Base-by-base conservation (phyloP, 2,888 invertebrate species). In the Diploptera punctata region DNA sequence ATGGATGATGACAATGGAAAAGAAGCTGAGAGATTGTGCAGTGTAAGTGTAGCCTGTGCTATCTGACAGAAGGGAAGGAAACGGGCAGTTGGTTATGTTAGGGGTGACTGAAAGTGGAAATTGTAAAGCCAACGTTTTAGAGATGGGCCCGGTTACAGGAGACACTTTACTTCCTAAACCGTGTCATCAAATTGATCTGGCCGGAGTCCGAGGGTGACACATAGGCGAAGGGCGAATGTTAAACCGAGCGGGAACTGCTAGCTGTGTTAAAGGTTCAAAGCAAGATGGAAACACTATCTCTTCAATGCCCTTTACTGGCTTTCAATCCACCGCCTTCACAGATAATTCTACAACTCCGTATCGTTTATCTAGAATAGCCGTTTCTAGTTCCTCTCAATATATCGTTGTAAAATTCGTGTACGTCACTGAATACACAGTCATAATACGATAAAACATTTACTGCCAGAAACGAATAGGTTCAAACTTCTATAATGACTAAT, bases 161-260 rank as follows among this genome's bases (percentile, higher is more conserved):
- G 47, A 16, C 65, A 47, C 26, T 44, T 62, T 47, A 65, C 44
- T 65, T 65, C 65, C 47, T 65, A 65, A 65, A 65, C 44, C 44
- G 47, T 65, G 65, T 65, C 65, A 65, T 65, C 65, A 65, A 65
- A 65, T 47, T 47, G 65, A 65, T 65, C 65, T 65, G 44, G 16
- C 26, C 44, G 13, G 38, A 26, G 47, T 44, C 47, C 44, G 5
- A 44, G 65, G 44, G 65, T n/a, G 57, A 57, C 57, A 29, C 57
- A 57, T 57, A 29, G 31, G 31, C 57, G 31, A 57, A 57, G 57
- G 57, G 31, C 57, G 57, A 29, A 57, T 29, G 31, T 29, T 57
- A 57, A 57, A 2, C 29, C 29, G 1, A 24, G 29, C 13, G 31
- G 16, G 3, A 13, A n/a, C 13, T 0, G 26, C 1, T 29, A n/a